Base-by-base conservation (phyloP, 2,797 vertebrate genomes). In the Neosilurus mollespiculum region DNA sequence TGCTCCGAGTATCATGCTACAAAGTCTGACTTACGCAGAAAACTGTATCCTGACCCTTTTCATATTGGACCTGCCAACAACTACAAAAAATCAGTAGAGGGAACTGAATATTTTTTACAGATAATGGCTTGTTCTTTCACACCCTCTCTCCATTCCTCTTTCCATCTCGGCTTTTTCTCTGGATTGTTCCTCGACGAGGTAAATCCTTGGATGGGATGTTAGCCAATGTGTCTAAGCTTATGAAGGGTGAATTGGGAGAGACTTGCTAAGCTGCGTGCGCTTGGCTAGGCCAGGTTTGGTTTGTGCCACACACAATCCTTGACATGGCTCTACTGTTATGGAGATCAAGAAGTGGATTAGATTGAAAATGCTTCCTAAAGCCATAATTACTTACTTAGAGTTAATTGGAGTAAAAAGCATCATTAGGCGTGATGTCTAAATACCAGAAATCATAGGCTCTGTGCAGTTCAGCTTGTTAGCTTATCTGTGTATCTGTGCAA, bases 181-280 rank as follows among this genome's bases (percentile, higher is more conserved):
- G 83, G 75, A 85, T 91, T 92, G 91, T 91, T 91, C 88, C 90
- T 92, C 90, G 89, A 89, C 65, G 87, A 91, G 93, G 89, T 89
- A 93, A 95, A 95, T 95, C 94, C 94, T 93, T 87, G 87, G 88
- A 92, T 94, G 94, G 94, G 94, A 94, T 86, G 91, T 89, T 91
- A 91, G 94, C 94, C 94, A 95, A 94, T 87, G 90, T 91, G 92
- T 89, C 92, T 92, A 92, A 93, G 91, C 92, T 91, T 92, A 89
- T 93, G 90, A 92, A 90, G 93, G 94, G 93, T 93, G 93, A 93
- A 92, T 93, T 92, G 86, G 93, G 92, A 92, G 91, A 94, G 90
- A 92, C 89, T 88, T 91, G 92, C 91, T 93, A 92, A 93, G 94
- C 93, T 88, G 88, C 91, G 90, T 91, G 66, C 4, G 61, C 78